Conservation (phyloP, 2,888 invertebrate genomes). For the Cheilosia urbana region DNA sequence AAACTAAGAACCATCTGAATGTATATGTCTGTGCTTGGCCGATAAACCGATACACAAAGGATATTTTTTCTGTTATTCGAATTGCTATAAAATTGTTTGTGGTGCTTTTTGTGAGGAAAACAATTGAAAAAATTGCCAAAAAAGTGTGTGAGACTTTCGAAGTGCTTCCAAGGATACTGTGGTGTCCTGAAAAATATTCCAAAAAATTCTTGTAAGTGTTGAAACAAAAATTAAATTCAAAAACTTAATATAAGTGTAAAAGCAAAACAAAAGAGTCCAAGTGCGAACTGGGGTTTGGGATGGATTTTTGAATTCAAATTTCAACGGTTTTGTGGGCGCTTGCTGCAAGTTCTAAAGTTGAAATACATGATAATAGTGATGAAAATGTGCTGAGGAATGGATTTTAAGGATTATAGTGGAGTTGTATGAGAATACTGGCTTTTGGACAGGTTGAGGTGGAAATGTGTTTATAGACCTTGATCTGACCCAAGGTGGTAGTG, state of each 20-base stretch:
- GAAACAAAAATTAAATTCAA: not conserved
- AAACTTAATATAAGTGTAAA: not conserved
- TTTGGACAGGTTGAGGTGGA: too few species aligned
- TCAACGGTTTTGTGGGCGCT: conserved; percentile 51
- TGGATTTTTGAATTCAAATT: conserved; percentile 57
- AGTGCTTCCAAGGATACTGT: conserved; percentile 52
- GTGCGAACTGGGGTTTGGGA: conserved; percentile 32
- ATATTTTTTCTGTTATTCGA: conserved; percentile 40
- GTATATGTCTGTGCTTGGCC: conserved; percentile 12
- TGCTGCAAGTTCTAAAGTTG: too few species aligned
- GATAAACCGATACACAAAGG: conserved; percentile 38
- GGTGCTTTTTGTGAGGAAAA: not conserved
- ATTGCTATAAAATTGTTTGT: conserved; percentile 16
- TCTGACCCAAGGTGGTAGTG: too few species aligned
- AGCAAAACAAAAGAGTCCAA: conserved; percentile 51
- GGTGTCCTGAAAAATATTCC: conserved; percentile 27
- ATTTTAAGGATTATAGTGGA: conserved; percentile 7
- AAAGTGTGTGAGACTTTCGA: conserved; percentile 32
- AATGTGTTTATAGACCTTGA: too few species aligned
- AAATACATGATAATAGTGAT: not conserved
- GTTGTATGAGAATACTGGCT: too few species aligned
- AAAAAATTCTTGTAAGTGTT: conserved; percentile 58
- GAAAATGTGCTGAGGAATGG: not conserved
- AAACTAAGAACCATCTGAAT: conserved; percentile 29
- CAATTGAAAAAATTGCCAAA: not conserved